A percentile compares a stretch with the other conserved stretches of the same genome.
phyloP scores from a whole-genome alignment of 2,113 vertebrate species.

The Pomatorhinus ruficollis region DNA sequence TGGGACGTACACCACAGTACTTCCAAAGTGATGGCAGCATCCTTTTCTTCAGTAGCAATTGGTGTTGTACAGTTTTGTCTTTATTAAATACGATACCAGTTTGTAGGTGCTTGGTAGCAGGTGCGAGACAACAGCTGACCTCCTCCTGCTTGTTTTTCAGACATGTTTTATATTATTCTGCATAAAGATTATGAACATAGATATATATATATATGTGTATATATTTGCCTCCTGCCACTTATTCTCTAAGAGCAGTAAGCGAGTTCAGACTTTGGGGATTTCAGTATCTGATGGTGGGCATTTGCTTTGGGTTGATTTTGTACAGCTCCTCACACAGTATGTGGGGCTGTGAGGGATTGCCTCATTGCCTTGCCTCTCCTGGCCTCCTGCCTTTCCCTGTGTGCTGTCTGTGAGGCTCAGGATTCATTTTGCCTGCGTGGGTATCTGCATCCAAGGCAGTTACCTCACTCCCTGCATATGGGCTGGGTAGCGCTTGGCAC shows the following conservation, averaged over 20 bases:
- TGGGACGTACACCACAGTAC: not conserved
- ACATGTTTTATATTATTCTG: not conserved
- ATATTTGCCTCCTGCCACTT: not conserved
- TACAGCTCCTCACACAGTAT: not conserved
- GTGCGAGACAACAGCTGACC: not conserved
- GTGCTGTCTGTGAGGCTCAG: not conserved
- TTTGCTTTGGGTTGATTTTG: not conserved
- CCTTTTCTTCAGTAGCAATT: not conserved
- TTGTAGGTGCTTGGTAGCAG: not conserved
- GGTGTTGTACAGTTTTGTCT: not conserved
- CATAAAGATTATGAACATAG: not conserved
- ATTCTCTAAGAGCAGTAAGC: not conserved
- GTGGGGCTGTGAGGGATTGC: not conserved
- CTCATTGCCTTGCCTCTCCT: not conserved
- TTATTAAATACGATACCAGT: not conserved
- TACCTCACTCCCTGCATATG: rapidly evolving
- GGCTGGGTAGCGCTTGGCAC: rapidly evolving
- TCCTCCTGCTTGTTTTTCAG: not conserved
- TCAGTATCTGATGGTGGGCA: not conserved
- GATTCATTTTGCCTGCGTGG: not conserved
- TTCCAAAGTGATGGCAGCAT: not conserved
- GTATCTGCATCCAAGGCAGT: not conserved
- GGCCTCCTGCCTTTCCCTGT: not conserved
- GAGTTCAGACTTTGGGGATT: not conserved
- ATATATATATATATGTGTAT: not conserved